Conservation (phyloP, 2,113 vertebrate genomes). For the Etheostoma cragini region DNA sequence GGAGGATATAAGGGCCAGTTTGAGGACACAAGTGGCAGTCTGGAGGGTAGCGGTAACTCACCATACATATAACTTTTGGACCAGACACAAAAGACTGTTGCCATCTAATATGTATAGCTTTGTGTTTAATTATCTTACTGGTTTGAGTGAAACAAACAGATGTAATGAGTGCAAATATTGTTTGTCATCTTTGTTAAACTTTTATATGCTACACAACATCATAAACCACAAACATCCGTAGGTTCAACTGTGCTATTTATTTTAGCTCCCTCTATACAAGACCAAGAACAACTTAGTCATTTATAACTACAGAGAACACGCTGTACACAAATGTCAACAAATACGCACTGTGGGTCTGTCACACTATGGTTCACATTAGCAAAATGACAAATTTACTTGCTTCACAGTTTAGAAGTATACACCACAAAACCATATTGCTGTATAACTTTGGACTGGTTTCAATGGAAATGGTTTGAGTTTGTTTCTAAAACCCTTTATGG, state of each 20-base stretch:
- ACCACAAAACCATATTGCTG: constrained; percentile 65
- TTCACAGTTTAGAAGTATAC: constrained; percentile 62
- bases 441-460: constrained; percentile 59
- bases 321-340: constrained; percentile 43
- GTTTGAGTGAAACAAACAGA: not conserved
- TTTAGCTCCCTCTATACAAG: constrained; percentile 22
- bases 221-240: not conserved
- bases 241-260: constrained; percentile 54
- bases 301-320: constrained; percentile 25
- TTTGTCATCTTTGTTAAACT: not conserved
- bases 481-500: constrained; percentile 3
- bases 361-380: constrained; percentile 16
- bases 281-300: constrained; percentile 6
- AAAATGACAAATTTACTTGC: constrained; percentile 13
- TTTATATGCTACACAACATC: not conserved
- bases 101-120: not conserved
- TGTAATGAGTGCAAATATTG: not conserved
- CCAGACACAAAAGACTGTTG: not conserved
- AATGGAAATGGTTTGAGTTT: constrained; percentile 32
- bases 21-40: constrained; percentile 15
- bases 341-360: constrained; percentile 20
- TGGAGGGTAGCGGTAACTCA: constrained; percentile 7
- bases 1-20: constrained; percentile 53
- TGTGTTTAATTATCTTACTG: not conserved
- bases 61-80: not conserved